Conservation (phyloP, 23 tunicate genomes). For the Styela clava region DNA sequence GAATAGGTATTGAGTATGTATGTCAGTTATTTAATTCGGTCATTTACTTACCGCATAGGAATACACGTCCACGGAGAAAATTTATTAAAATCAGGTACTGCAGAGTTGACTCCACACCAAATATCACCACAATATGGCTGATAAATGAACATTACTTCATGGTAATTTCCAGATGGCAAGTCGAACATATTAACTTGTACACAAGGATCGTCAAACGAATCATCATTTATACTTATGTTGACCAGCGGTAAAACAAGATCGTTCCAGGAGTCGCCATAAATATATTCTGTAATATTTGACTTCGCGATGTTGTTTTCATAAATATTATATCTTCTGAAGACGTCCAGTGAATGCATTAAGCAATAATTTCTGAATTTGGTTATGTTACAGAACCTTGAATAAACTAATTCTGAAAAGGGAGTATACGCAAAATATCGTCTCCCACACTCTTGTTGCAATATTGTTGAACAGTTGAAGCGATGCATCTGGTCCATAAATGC, state of each 20-base stretch:
- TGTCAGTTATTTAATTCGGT: too few relatives aligned
- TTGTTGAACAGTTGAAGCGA: not conserved
- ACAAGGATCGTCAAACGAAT: not conserved
- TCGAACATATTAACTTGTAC: not conserved
- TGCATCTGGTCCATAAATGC: not conserved
- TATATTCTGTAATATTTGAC: not conserved
- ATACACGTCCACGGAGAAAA: not conserved
- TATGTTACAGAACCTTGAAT: not conserved
- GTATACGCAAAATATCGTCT: not conserved
- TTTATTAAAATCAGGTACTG: not conserved
- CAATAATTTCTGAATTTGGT: not conserved
- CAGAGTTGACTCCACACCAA: slow-evolving; percentile 27
- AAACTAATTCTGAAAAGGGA: not conserved
- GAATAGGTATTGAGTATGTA: too few relatives aligned
- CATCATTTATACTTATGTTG: not conserved
- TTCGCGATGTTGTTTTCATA: not conserved
- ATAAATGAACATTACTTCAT: slow-evolving; percentile 8
- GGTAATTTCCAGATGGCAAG: not conserved
- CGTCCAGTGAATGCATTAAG: not conserved
- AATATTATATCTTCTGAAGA: not conserved
- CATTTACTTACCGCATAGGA: not conserved
- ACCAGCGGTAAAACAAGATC: not conserved
- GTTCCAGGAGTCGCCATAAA: not conserved
- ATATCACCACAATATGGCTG: slow-evolving; percentile 18
- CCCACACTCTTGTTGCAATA: not conserved